Evolutionary conservation across 2,797 vertebrate species (phyloP).

Genomic region (Channallabes apus): DNA sequence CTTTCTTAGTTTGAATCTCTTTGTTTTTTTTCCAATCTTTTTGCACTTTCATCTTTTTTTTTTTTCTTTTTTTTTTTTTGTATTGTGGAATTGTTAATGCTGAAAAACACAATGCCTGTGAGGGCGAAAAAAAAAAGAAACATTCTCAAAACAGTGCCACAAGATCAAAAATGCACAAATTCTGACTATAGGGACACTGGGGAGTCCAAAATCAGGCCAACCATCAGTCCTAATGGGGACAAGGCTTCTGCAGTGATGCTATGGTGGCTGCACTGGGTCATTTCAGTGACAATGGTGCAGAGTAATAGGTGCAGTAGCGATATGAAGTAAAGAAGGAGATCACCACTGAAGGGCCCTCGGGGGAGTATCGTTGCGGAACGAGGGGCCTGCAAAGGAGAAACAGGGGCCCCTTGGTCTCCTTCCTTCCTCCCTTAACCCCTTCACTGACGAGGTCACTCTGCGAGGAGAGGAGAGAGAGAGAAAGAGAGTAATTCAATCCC

Average conservation of each 20-base stretch:
- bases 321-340: constrained; percentile 30
- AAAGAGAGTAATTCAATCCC: constrained; percentile 61
- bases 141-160: constrained; percentile 39
- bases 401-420: constrained; percentile 40
- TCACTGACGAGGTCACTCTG: constrained; percentile 52
- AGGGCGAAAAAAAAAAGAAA: constrained; percentile 35
- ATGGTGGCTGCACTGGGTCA: constrained; percentile 50
- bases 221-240: constrained; percentile 55
- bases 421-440: constrained; percentile 55
- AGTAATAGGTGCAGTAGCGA: constrained; percentile 43
- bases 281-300: constrained; percentile 36
- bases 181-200: constrained; percentile 49
- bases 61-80: constrained; percentile 56
- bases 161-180: constrained; percentile 55
- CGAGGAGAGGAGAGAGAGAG: constrained; percentile 48
- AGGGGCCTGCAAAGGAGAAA: constrained; percentile 40
- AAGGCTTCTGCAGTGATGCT: constrained; percentile 39
- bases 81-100: constrained; percentile 56
- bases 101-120: constrained; percentile 53
- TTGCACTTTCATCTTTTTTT: constrained; percentile 30
- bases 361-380: constrained; percentile 42
- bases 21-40: neutral
- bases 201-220: constrained; percentile 55
- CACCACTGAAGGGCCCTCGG: constrained; percentile 30
- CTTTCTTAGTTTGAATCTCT: neutral